Evolutionary conservation across 2,797 vertebrate species (phyloP).

Genomic region (Crax fasciolata): DNA sequence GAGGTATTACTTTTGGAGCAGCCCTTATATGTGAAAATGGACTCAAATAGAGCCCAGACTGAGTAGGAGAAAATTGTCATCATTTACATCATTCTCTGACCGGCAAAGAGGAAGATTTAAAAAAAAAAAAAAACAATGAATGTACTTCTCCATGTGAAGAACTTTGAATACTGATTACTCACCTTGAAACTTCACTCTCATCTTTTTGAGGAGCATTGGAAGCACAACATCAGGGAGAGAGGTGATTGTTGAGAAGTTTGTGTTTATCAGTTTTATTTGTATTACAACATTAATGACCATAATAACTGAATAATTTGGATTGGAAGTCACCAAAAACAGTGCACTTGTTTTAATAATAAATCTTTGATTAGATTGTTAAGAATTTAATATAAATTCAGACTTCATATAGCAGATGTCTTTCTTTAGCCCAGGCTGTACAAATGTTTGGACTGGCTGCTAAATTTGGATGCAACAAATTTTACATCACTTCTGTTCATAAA

Average conservation of each 20-base stretch:
- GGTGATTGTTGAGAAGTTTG: not conserved
- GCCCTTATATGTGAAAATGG: not conserved
- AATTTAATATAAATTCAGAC: not conserved
- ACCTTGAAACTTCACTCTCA: not conserved
- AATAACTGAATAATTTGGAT: not conserved
- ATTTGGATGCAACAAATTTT: not conserved
- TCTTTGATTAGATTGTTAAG: not conserved
- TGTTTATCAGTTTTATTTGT: not conserved
- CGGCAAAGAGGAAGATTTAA: not conserved
- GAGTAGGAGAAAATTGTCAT: not conserved
- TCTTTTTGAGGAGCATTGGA: not conserved
- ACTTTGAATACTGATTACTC: not conserved
- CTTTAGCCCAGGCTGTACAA: not conserved
- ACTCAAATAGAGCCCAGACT: not conserved
- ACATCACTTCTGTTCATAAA: not conserved
- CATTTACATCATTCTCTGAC: not conserved
- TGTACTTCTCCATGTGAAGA: not conserved
- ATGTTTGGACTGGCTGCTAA: not conserved
- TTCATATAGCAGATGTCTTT: not conserved
- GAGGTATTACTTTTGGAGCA: not conserved
- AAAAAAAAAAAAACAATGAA: not conserved
- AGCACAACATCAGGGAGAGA: not conserved
- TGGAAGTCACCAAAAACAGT: not conserved
- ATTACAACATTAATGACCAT: not conserved
- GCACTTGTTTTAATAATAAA: not conserved